Evolutionary conservation across 2,113 vertebrate species (phyloP), one percentile per base, ranked within the genome.

Genomic region (Sinocyclocheilus rhinocerous): DNA sequence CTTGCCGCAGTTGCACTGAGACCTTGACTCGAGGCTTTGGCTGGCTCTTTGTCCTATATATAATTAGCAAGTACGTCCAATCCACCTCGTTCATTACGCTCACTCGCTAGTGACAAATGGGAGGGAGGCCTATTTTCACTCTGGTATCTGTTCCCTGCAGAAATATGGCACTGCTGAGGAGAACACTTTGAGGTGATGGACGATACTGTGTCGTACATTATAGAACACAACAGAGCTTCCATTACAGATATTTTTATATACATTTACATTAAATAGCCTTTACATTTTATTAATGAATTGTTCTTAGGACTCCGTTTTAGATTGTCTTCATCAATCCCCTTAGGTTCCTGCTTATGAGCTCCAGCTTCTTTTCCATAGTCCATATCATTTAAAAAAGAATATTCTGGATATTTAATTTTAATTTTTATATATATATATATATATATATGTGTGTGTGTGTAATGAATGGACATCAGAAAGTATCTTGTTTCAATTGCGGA

Each of bases 41-140:
- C 83, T 81, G 57, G 73, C 79, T 85, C 79, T 79, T 85, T 70
- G 45, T 89, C 83, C 88, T 78, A 83, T 77, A 81, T 85, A 87
- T 87, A 89, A 89, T 87, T 89, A 87, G 45, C 48, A 33, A 73
- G 70, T 73, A 87, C 73, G 42, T 77, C 29, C 78, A 83, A 70
- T 79, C 83, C 83, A 73, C 73, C 67, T 75, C 26, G 65, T 69
- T 89, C 79, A 85, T 87, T 85, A 85, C 73, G n/a, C n/a, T n/a
- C n/a, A n/a, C n/a, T n/a, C n/a, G 45, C 73, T n/a, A 24, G 79
- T 83, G 85, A 87, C 88, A 85, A 89, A 89, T 81, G 82, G 63
- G 70, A 89, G 72, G 57, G 69, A 89, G 59, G 73, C 36, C 72
- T 89, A 70, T 75, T 89, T 82, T 85, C 86, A 79, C 29, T 75